Conservation (phyloP, 2,888 invertebrate species). For the Stegophylla sp. region DNA sequence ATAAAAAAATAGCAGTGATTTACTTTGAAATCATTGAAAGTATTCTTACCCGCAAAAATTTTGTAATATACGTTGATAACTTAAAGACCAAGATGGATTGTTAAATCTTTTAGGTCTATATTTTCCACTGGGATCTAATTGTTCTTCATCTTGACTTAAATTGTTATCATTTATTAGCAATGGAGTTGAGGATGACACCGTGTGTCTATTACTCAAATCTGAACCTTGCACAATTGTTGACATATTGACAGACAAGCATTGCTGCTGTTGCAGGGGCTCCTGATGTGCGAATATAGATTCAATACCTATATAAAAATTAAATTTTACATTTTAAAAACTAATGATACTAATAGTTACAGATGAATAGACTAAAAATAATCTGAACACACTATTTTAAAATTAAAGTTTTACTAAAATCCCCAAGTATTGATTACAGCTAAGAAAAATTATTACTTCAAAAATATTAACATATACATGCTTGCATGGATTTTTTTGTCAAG, state of each 20-base stretch:
- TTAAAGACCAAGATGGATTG: conserved; percentile 24
- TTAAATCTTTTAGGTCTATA: conserved; percentile 30
- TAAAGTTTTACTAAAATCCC: too few species aligned
- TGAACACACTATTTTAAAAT: too few species aligned
- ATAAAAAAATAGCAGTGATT: too few species aligned
- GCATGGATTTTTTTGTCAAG: too few species aligned
- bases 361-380: background rate
- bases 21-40: background rate
- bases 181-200: background rate
- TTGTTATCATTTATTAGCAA: conserved; percentile 24
- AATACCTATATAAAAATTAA: conserved; percentile 13
- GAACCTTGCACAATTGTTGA: background rate
- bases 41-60: conserved; percentile 28
- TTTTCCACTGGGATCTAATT: conserved; percentile 28
- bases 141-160: conserved; percentile 25
- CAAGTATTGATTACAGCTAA: too few species aligned
- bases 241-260: conserved; percentile 25
- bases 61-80: conserved; percentile 10
- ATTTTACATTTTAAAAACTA: background rate
- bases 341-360: background rate
- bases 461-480: too few species aligned
- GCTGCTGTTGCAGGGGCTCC: background rate
- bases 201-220: conserved; percentile 30
- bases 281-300: background rate
- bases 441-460: too few species aligned